Evolutionary conservation across 1,140 invertebrate genomes (phyloP), one percentile per base, ranked within the genome.

Genomic region (Neuroterus valhalla): DNA sequence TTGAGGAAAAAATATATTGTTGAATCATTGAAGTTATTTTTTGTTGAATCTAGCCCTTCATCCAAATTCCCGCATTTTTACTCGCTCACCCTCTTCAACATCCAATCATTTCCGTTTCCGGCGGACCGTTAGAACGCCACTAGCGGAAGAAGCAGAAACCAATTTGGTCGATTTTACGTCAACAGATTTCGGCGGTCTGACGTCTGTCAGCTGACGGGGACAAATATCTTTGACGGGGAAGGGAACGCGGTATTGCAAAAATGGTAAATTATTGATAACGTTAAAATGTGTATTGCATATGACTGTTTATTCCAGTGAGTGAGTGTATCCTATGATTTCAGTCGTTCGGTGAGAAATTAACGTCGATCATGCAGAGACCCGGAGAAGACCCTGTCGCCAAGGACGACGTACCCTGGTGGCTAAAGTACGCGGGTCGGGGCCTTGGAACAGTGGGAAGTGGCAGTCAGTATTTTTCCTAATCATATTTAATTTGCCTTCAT

Each of bases 401-500:
- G 91, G 95, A 96, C 89, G 95, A 96, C 88, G 93, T 94, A 74
- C 95, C 96, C 77, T 96, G 95, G 95, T 97, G 95, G 93, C 92
- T 97, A 91, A 96, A 96, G 88, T 97, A 96, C 91, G 95, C 93
- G 84, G 95, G 93, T 72, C 93, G 96, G 87, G 93, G 93, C 74
- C 88, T 97, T 76, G 96, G 96, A 68, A 97, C 96, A 78, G 92
- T 95, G 88, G 96, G 95, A 82, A 94, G 96, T 85, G 92, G 95
- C 84, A 91, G 95, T 96, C 92, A 93, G 93, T 92, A 76, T 76
- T 45, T 68, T 73, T 66, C 17, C 68, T 74, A 67, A 21, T 71
- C 66, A 11, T 46, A 50, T n/a, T 19, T 71, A 50, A 23, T 11
- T 48, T 71, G 46, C 21, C 21, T 31, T 55, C 52, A 23, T 26